Percentiles rank a stretch among this genome's conserved stretches.
These are phyloP conservation scores for Pseudococcus viburni DNA, from an alignment of 2,888 invertebrate species.

Conservation along the genomic window DNA sequence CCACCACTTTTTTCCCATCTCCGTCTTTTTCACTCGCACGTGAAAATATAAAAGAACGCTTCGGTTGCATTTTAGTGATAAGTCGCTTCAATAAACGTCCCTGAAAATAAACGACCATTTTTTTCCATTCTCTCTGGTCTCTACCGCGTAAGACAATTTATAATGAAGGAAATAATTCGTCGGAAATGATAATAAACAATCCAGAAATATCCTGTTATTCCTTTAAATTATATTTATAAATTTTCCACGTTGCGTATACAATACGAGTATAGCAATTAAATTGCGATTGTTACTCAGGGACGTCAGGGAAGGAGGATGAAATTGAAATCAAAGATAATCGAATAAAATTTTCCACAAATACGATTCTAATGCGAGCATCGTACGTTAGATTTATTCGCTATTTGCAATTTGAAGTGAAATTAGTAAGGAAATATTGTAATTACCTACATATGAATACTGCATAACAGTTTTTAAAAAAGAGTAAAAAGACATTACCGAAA, in stretches of 20 bases:
- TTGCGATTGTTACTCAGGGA: neutral
- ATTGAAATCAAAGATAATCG: too few species aligned
- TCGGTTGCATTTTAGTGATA: conserved; percentile 38
- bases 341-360: too few species aligned
- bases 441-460: too few species aligned
- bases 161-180: neutral
- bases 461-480: too few species aligned
- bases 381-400: too few species aligned
- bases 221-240: neutral
- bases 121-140: neutral
- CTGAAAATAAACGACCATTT: neutral
- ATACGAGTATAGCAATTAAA: neutral
- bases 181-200: neutral
- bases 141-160: neutral
- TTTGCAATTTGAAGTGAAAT: too few species aligned
- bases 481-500: too few species aligned
- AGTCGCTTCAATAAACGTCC: conserved; percentile 1
- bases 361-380: too few species aligned
- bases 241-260: neutral
- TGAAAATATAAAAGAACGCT: conserved; percentile 6
- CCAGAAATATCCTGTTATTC: neutral
- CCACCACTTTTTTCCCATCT: neutral
- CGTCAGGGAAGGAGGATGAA: too few species aligned
- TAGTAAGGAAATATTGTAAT: too few species aligned
- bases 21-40: neutral